Percentiles rank a stretch among this genome's conserved stretches.
Evolutionary conservation across 2,888 invertebrate species (phyloP).

Genomic region (Cancer borealis): DNA sequence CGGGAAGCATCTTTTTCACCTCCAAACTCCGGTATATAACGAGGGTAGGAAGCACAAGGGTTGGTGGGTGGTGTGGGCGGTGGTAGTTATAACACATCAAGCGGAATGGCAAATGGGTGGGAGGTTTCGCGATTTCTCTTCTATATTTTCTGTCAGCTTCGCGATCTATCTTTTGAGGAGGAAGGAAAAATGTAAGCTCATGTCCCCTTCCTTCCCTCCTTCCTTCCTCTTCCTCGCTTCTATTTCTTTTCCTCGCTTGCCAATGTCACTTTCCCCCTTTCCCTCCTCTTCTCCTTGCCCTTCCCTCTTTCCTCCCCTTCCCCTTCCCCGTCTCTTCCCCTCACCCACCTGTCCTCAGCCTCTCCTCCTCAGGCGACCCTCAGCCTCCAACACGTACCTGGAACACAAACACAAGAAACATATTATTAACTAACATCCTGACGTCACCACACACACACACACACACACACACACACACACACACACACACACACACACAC

Average conservation of each 20-base stretch:
- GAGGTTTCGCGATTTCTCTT: too few relatives aligned
- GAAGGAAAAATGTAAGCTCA: neutral
- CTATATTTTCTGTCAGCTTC: too few relatives aligned
- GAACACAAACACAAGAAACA: neutral
- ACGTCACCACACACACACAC: neutral
- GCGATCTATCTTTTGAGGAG: too few relatives aligned
- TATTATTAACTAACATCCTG: neutral
- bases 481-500: slow-evolving; percentile 13
- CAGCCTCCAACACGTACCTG: neutral
- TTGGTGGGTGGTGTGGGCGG: too few relatives aligned
- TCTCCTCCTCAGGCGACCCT: neutral
- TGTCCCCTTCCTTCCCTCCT: neutral
- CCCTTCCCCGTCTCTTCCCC: neutral
- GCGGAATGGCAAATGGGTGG: too few relatives aligned
- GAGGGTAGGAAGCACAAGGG: too few relatives aligned
- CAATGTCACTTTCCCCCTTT: neutral
- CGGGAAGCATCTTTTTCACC: too few relatives aligned
- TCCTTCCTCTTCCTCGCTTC: neutral
- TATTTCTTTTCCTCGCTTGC: neutral
- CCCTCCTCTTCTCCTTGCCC: neutral
- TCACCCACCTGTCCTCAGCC: neutral
- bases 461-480: neutral
- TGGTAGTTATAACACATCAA: too few relatives aligned
- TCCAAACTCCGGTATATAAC: too few relatives aligned
- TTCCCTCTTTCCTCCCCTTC: neutral